A percentile compares a stretch with the other conserved stretches of the same genome.
Conservation (phyloP, 2,113 vertebrate species). For the Nesospiza acunhae region DNA sequence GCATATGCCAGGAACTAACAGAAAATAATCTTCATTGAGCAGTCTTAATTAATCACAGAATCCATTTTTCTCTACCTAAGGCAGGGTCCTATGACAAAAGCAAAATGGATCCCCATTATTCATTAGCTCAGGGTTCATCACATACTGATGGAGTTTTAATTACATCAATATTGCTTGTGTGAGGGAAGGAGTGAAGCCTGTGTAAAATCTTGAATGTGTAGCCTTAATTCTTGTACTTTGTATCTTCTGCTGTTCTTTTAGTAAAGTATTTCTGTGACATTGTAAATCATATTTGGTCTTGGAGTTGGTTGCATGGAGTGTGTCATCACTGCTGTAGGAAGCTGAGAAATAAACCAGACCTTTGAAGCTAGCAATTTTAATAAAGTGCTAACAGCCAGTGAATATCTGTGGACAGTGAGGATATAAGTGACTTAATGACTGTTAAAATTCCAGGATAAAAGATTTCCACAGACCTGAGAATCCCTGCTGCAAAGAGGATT, state of each 20-base stretch:
- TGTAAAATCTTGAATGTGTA: not conserved
- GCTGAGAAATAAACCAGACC: not conserved
- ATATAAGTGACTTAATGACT: not conserved
- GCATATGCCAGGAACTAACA: not conserved
- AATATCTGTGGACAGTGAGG: not conserved
- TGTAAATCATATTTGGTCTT: not conserved
- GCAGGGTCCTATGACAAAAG: not conserved
- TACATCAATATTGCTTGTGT: not conserved
- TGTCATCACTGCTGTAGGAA: not conserved
- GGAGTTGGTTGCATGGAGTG: not conserved
- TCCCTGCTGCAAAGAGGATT: not conserved
- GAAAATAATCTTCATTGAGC: not conserved
- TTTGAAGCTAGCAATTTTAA: conserved; percentile 4
- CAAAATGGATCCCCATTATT: not conserved
- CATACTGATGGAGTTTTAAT: not conserved
- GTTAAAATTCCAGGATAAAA: not conserved
- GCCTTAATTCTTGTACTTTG: not conserved
- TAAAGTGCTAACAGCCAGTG: not conserved
- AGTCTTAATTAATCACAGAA: not conserved
- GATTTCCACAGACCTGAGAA: not conserved
- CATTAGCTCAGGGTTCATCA: not conserved
- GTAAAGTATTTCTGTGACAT: not conserved
- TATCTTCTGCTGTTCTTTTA: not conserved
- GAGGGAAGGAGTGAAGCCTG: not conserved
- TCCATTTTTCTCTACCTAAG: not conserved